These are phyloP conservation scores for Thymelicus acteon DNA, from an alignment of 2,888 invertebrate species.

Conservation along the genomic window DNA sequence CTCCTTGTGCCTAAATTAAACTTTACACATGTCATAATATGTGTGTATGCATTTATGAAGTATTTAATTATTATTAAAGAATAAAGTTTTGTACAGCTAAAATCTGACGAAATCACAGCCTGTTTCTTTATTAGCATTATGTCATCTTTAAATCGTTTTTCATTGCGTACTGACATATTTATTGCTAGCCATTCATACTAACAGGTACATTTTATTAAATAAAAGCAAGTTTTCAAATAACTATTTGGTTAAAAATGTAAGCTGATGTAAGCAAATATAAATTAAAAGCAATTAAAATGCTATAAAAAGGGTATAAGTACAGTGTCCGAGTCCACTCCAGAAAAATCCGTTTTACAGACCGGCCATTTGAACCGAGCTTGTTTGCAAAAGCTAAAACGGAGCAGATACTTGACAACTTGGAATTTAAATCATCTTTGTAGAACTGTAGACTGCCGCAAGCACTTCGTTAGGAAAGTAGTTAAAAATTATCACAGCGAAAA, in stretches of 20 bases:
- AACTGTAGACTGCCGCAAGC: slow-evolving; percentile 19
- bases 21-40: slow-evolving; percentile 11
- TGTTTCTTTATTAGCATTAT: too few species aligned
- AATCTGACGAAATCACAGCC: not conserved
- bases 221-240: too few species aligned
- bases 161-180: too few species aligned
- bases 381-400: slow-evolving; percentile 29
- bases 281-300: slow-evolving; percentile 4
- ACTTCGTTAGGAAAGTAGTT: slow-evolving; percentile 23
- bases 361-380: slow-evolving; percentile 28
- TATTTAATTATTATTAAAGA: not conserved
- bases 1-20: slow-evolving; percentile 8
- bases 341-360: slow-evolving; percentile 25
- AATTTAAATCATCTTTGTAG: slow-evolving; percentile 32
- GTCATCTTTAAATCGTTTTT: too few species aligned
- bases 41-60: slow-evolving; percentile 1
- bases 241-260: not conserved
- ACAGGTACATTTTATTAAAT: too few species aligned
- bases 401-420: slow-evolving; percentile 33
- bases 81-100: not conserved
- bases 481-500: slow-evolving; percentile 25
- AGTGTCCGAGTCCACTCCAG: slow-evolving; percentile 26
- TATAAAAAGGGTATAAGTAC: slow-evolving; percentile 18
- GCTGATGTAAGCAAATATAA: not conserved
- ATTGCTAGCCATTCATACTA: too few species aligned